Percentiles rank a stretch among this genome's conserved stretches.
Evolutionary conservation across 2,888 invertebrate species (phyloP).

Genomic region (Acanthopleura granulata): DNA sequence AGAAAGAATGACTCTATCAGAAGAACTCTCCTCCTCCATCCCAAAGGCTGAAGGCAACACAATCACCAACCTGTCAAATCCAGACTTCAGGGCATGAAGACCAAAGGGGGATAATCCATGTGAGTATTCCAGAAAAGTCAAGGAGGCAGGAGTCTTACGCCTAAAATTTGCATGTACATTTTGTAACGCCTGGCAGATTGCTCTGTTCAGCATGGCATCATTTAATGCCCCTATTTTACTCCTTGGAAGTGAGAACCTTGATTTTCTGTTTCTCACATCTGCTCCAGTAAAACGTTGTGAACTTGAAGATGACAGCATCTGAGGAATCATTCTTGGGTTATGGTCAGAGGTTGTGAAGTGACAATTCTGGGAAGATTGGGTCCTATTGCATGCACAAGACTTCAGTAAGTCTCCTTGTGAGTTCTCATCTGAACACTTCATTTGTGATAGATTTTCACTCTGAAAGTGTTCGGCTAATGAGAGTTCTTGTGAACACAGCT

Average conservation of each 20-base stretch:
- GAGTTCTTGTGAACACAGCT: too few species aligned
- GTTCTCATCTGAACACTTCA: too few species aligned
- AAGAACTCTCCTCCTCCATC: conserved; percentile 28
- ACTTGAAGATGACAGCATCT: too few species aligned
- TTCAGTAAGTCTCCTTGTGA: too few species aligned
- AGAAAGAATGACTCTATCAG: conserved; percentile 32
- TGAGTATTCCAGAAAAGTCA: conserved; percentile 48
- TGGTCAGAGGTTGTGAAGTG: too few species aligned
- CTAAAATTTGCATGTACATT: conserved; percentile 17
- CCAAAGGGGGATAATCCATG: conserved; percentile 49
- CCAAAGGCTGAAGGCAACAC: conserved; percentile 26
- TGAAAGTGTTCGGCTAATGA: too few species aligned
- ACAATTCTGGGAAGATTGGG: too few species aligned
- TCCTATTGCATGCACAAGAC: too few species aligned
- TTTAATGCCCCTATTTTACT: conserved; percentile 44
- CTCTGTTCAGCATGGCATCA: conserved; percentile 47
- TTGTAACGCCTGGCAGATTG: conserved; percentile 42
- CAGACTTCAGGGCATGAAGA: conserved; percentile 47
- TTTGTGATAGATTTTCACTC: too few species aligned
- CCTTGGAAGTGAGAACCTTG: conserved; percentile 26
- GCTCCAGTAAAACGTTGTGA: too few species aligned
- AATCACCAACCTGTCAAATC: conserved; percentile 39
- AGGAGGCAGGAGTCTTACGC: conserved; percentile 17
- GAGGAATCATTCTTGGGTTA: too few species aligned
- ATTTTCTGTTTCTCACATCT: neutral